phyloP scores from a whole-genome alignment of 2,113 vertebrate genomes.

The Leucosticte australis region DNA sequence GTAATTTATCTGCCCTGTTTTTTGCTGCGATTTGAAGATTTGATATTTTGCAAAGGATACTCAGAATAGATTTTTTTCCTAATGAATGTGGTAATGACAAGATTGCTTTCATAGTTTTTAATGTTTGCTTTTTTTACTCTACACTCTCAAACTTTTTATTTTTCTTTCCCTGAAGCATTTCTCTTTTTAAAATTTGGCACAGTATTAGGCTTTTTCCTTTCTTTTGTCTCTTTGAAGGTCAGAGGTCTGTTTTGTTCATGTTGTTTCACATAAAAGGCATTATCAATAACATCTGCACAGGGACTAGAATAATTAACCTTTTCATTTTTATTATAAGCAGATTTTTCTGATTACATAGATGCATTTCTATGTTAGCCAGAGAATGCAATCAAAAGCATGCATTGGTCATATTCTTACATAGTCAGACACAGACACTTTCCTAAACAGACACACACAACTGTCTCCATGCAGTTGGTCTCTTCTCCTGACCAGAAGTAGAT shows the following conservation, averaged over 20 bases:
- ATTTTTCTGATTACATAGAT: neutral
- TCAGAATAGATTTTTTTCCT: neutral
- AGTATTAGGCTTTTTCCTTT: neutral
- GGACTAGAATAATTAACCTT: neutral
- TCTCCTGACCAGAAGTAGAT: neutral
- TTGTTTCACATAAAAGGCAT: neutral
- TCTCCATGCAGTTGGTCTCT: neutral
- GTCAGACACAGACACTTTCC: neutral
- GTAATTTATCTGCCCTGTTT: neutral
- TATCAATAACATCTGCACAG: neutral
- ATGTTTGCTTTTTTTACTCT: neutral
- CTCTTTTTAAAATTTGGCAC: neutral
- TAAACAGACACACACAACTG: neutral
- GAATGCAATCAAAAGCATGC: neutral
- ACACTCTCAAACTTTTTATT: neutral
- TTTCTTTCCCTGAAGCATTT: neutral
- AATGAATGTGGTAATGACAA: neutral
- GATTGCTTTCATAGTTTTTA: neutral
- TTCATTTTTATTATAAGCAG: neutral
- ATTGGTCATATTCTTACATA: neutral
- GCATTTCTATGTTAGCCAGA: neutral
- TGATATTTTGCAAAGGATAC: neutral
- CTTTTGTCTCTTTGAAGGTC: neutral
- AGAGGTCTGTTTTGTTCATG: neutral
- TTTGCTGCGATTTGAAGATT: neutral